phyloP scores from a whole-genome alignment of 92 coral and sea anemone species.

The Bergia puertoricense region DNA sequence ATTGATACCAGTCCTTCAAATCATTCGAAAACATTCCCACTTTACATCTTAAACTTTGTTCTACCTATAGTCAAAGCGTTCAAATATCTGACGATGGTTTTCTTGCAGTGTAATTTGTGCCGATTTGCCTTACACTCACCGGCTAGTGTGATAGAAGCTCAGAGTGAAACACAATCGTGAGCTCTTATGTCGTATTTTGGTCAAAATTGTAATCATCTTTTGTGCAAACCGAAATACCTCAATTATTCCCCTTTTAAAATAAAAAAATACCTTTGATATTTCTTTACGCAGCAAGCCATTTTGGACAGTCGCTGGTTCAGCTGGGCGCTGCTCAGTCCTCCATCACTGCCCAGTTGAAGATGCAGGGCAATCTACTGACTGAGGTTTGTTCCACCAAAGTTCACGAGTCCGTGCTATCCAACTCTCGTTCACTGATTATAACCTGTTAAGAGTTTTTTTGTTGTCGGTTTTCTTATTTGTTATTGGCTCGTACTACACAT shows the following conservation, averaged over 20 bases:
- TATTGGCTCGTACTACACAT: background rate
- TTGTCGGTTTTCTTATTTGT: background rate
- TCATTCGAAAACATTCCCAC: background rate
- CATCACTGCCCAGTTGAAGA: conserved; percentile 73
- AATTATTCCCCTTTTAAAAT: too few species aligned
- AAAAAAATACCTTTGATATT: background rate
- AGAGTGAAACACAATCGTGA: too few species aligned
- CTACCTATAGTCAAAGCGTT: background rate
- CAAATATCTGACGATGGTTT: too few species aligned
- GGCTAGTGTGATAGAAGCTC: too few species aligned
- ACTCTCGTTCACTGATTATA: background rate
- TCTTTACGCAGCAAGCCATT: conserved; percentile 73
- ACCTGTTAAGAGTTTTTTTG: background rate
- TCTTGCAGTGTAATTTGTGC: background rate
- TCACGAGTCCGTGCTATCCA: background rate
- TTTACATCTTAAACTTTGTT: background rate
- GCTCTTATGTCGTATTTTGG: too few species aligned
- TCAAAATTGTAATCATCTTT: background rate
- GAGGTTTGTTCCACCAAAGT: conserved; percentile 59
- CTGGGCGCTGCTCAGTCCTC: conserved; percentile 86
- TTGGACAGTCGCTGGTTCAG: conserved; percentile 93
- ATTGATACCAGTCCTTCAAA: background rate
- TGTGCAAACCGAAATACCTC: background rate
- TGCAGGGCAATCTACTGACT: conserved; percentile 74
- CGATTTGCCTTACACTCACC: too few species aligned